Base-by-base conservation (phyloP, 2,888 invertebrate genomes). In the Calameuta filiformis region DNA sequence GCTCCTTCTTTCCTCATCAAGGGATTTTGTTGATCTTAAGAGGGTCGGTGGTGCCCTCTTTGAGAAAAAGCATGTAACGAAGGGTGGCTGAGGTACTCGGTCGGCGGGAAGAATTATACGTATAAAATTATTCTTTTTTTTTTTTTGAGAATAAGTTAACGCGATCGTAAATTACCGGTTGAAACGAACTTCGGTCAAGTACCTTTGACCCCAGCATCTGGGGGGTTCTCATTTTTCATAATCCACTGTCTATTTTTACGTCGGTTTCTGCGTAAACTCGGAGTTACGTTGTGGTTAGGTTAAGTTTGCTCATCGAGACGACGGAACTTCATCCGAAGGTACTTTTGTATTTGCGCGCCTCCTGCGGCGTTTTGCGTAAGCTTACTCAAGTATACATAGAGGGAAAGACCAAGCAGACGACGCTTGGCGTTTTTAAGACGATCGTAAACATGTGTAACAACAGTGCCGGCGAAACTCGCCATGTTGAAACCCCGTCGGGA, bases 361-460 rank as follows among this genome's bases (percentile, higher is more conserved):
- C 23, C 0, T 2, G 23, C 56, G 56, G 56, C 23, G 9, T 23
- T 56, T 56, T 9, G 56, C 23, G 23, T 56, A 56, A 56, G 71
- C 31, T 71, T 12, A 33, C 31, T 31, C 11, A 12, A 33, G 34
- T 31, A 71, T 12, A 71, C 31, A 31, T 56, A 56, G 31, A 31
- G 71, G 71, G 12, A 31, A 56, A 9, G 1, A 23, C 4, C 23
- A 0, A 23, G 56, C 56, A 56, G 56, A 40, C 33, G 33, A 34
- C 71, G 71, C 71, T 11, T 71, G 31, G 71, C 76, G 79, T 83
- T 80, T 84, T 84, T 84, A 83, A 82, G 82, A 79, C 79, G 81
- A 79, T 83, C 81, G 81, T 84, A 84, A 85, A 83, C 83, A 83
- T 81, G 83, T 83, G 82, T 85, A 84, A 84, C 81, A 79, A 77